A percentile compares a stretch with the other conserved stretches of the same genome.
Conservation (phyloP, 1,140 invertebrate genomes). For the Ceratosolen solmsi region DNA sequence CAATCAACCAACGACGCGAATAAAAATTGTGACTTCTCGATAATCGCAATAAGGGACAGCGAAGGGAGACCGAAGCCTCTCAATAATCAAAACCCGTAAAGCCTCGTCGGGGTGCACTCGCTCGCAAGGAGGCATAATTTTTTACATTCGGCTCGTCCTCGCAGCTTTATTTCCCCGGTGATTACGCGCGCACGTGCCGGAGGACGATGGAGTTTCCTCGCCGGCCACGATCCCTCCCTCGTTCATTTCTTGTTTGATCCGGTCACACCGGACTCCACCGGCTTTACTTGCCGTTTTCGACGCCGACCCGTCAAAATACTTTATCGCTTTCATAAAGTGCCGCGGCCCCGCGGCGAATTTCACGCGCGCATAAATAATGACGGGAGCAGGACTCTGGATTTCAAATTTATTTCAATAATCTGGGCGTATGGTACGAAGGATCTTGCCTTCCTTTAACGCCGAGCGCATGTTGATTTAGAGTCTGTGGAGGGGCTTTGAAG, state of each 20-base stretch:
- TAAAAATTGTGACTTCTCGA: not conserved
- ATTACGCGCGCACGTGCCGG: not conserved
- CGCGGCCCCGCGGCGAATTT: not conserved
- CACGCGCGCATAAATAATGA: conserved; percentile 36
- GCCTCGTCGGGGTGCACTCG: not conserved
- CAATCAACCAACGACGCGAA: no score
- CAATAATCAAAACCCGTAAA: not conserved
- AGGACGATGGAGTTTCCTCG: no score
- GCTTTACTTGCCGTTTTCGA: not conserved
- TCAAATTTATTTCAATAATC: conserved; percentile 47
- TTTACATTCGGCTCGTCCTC: not conserved
- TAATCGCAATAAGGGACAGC: not conserved
- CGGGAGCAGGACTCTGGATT: conserved; percentile 13
- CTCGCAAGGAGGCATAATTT: not conserved
- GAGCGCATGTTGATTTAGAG: not conserved
- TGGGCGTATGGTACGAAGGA: not conserved
- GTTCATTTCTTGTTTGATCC: not conserved
- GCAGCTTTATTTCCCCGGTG: not conserved
- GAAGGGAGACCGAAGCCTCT: not conserved
- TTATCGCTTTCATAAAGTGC: conserved; percentile 45
- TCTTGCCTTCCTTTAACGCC: not conserved
- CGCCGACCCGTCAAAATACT: conserved; percentile 37
- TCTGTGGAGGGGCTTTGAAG: not conserved
- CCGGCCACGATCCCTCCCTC: no score
- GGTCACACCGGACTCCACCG: not conserved